Conservation (phyloP, 37 sponge, comb jelly and placozoan species). For the Agelas oroides region DNA sequence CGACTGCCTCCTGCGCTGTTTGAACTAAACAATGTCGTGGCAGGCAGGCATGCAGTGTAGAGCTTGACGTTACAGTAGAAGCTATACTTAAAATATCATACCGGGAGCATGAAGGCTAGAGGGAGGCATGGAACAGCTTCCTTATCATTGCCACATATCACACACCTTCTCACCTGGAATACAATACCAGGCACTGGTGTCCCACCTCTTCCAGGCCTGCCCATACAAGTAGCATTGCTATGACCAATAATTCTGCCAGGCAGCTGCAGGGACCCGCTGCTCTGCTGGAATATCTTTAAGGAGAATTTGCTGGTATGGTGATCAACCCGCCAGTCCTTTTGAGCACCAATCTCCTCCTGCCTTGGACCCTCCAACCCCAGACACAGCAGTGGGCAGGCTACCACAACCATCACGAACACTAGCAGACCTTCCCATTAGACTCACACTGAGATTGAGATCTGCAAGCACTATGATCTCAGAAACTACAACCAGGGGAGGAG, state of each 20-base stretch:
- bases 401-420: no score
- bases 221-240: background rate
- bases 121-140: conserved; percentile 8
- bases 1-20: no score
- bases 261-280: background rate
- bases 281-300: background rate
- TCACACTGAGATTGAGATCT: no score
- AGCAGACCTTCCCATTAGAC: no score
- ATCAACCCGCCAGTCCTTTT: background rate
- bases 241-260: background rate
- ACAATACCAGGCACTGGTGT: background rate
- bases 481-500: conserved; percentile 9
- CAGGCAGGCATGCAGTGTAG: no score
- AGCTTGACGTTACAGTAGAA: no score
- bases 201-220: background rate
- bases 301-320: background rate
- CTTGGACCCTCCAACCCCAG: no score
- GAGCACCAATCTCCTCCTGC: background rate
- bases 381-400: background rate
- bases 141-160: background rate
- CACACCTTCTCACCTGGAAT: background rate
- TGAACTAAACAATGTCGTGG: no score
- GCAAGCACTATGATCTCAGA: conserved; percentile 5
- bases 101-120: no score
- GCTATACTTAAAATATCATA: no score